Base-by-base conservation (phyloP, 2,888 invertebrate species). In the Lasioglossum vierecki region DNA sequence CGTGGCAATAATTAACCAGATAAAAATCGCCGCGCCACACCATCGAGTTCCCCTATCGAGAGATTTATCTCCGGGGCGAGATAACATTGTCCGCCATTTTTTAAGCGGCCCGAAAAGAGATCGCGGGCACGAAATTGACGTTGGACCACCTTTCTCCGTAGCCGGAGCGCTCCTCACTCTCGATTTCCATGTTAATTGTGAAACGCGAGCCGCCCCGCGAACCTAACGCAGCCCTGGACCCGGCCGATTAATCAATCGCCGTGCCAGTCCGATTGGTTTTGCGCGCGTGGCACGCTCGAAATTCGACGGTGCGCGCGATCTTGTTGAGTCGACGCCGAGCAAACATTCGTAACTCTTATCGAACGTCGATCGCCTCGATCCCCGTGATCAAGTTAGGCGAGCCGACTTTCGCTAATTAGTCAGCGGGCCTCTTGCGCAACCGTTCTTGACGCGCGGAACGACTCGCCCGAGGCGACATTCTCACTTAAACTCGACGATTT, bases 1-100 rank as follows among this genome's bases (percentile, higher is more conserved):
- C 44, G 3, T 13, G 30, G 49, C 53, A 68, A 22, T 72, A 76
- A 85, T 85, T 85, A 81, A 85, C 53, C 75, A 60, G 86, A 87
- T 87, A 85, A 73, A 78, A 76, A 83, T 86, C 78, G 44, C 49
- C 75, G 26, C 74, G 30, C 49, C 30, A 49, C 15, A 18, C 49
- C 71, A 30, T 76, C 57, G 35, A 35, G 35, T 78, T 49, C 18
- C 44, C 30, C 66, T 57, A 76, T 76, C 57, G n/a, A 39, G 53
- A 57, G 44, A 84, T 72, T 72, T 72, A 83, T 79, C 49, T 74
- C 35, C 30, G 3, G 3, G 3, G 15, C 9, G 9, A 15, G 44
- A 30, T 39, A 22, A 22, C 26, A 74, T 70, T 76, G 79, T 70
- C 75, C 66, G 60, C 8, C 18, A 74, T 41, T 74, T 49, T 78